phyloP scores from a whole-genome alignment of 2,888 invertebrate species.

The Eupithecia insigniata region DNA sequence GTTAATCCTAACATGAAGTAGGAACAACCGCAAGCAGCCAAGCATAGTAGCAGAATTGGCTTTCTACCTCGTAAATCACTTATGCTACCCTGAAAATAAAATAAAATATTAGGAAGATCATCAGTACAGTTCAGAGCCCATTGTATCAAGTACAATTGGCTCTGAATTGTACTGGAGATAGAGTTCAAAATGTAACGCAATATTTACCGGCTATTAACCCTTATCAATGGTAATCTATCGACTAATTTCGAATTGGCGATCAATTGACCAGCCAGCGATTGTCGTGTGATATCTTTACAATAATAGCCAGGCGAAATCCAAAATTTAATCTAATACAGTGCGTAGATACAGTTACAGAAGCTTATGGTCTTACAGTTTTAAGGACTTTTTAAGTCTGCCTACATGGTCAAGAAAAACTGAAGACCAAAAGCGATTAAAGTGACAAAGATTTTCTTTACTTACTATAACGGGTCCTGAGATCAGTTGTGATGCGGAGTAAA shows the following conservation, averaged over 20 bases:
- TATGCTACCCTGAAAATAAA: conserved; percentile 78
- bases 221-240: background rate
- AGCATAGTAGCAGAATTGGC: conserved; percentile 70
- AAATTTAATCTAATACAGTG: background rate
- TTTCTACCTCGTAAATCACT: conserved; percentile 83
- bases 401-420: background rate
- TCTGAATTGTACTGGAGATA: background rate
- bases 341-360: background rate
- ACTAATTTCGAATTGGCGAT: background rate
- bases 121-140: background rate
- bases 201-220: background rate
- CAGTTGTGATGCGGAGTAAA: conserved; percentile 83
- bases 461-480: conserved; percentile 83
- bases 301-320: background rate
- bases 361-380: background rate
- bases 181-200: background rate
- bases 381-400: background rate
- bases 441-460: conserved; percentile 40
- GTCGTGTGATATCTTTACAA: background rate
- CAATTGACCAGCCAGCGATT: background rate
- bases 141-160: too few relatives aligned
- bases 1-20: conserved; percentile 78
- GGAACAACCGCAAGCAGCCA: conserved; percentile 71
- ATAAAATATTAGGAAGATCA: background rate
- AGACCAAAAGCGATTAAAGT: background rate